These are phyloP conservation scores for Emmelina monodactyla DNA, from an alignment of 2,888 invertebrate genomes.

Conservation along the genomic window DNA sequence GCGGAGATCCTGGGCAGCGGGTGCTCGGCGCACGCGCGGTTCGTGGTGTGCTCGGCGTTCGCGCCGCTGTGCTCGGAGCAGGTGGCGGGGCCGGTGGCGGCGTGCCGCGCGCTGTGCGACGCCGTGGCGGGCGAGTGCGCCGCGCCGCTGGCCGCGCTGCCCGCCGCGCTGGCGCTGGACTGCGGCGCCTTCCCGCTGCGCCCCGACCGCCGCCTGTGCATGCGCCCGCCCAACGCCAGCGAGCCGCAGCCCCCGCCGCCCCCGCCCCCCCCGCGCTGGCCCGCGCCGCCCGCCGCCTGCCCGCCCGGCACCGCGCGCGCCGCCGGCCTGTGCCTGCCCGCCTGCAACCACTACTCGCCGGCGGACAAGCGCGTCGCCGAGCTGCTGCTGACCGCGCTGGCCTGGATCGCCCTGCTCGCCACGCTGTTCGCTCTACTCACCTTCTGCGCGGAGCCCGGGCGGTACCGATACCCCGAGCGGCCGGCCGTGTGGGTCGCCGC, in stretches of 20 bases:
- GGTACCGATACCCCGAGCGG: constrained; percentile 93
- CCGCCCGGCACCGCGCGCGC: constrained; percentile 68
- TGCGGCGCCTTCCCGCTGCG: constrained; percentile 83
- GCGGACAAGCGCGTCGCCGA: constrained; percentile 75
- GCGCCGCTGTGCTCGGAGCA: constrained; percentile 91
- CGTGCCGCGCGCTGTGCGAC: constrained; percentile 86
- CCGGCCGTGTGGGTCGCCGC: constrained; percentile 90
- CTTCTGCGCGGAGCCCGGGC: constrained; percentile 85
- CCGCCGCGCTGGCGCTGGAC: constrained; percentile 75
- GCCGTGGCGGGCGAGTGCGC: constrained; percentile 76
- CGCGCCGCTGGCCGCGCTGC: constrained; percentile 75
- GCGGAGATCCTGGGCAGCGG: constrained; percentile 78
- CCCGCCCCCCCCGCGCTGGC: constrained; percentile 46
- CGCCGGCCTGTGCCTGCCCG: constrained; percentile 68
- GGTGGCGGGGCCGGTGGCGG: constrained; percentile 83
- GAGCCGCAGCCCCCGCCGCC: constrained; percentile 50
- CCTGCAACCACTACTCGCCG: constrained; percentile 71
- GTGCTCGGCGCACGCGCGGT: constrained; percentile 82
- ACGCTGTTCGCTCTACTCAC: constrained; percentile 86
- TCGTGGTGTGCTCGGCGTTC: constrained; percentile 90
- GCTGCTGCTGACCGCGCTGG: constrained; percentile 79
- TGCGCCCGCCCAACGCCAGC: constrained; percentile 70
- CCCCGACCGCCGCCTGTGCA: constrained; percentile 75
- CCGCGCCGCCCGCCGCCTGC: constrained; percentile 49
- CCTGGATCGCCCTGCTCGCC: constrained; percentile 79